phyloP scores from a whole-genome alignment of 1,140 invertebrate genomes.

The Papilio polyxenes region DNA sequence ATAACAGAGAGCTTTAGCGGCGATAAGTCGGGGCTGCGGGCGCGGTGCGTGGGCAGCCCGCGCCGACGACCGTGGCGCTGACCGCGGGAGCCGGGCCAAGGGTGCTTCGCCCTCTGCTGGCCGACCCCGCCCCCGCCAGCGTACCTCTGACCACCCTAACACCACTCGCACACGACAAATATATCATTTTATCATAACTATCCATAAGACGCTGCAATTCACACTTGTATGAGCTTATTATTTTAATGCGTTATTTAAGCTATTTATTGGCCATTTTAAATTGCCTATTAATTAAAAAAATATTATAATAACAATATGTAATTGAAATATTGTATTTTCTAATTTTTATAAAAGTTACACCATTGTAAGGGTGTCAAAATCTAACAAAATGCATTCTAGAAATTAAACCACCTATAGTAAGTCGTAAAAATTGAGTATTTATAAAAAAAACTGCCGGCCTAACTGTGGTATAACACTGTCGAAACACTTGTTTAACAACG shows the following conservation, averaged over 20 bases:
- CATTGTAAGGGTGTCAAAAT: background rate
- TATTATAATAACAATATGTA: background rate
- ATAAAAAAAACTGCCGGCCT: background rate
- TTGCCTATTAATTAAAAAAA: background rate
- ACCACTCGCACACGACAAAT: background rate
- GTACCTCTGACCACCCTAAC: background rate
- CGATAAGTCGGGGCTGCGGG: slow-evolving; percentile 51
- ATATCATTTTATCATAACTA: too few relatives aligned
- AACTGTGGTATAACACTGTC: background rate
- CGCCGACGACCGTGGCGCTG: slow-evolving; percentile 73
- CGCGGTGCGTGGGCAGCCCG: slow-evolving; percentile 62
- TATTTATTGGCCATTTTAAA: slow-evolving; percentile 16
- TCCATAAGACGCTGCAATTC: background rate
- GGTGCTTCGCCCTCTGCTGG: slow-evolving; percentile 54
- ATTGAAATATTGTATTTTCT: background rate
- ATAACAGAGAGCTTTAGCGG: slow-evolving; percentile 69
- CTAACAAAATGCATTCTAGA: background rate
- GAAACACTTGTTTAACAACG: background rate
- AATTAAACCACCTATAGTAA: background rate
- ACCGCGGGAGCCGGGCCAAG: slow-evolving; percentile 46
- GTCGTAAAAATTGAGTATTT: background rate
- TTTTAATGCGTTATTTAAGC: background rate
- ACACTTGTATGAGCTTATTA: slow-evolving; percentile 19
- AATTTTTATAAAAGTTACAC: background rate
- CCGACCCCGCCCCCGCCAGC: background rate